These are phyloP conservation scores for Piaya cayana DNA, from an alignment of 2,113 vertebrate genomes.

Conservation along the genomic window DNA sequence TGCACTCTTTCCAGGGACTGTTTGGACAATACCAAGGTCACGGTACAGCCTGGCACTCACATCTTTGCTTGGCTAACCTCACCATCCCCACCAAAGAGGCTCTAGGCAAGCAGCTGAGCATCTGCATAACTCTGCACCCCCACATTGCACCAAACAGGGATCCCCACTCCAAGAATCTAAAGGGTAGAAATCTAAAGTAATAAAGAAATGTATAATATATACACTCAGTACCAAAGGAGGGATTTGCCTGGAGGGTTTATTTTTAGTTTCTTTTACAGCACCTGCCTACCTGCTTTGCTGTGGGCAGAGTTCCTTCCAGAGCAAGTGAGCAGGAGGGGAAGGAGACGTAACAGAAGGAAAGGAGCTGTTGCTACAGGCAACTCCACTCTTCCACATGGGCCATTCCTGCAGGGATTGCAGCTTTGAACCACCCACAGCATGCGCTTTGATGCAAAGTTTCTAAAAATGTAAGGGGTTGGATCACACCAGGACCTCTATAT, in stretches of 20 bases:
- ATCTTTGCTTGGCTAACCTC: background rate
- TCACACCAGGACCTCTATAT: background rate
- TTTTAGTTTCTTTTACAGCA: background rate
- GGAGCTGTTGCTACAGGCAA: constrained; percentile 46
- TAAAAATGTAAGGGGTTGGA: background rate
- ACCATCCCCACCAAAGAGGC: too few species aligned
- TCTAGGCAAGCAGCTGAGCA: background rate
- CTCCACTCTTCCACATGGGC: background rate
- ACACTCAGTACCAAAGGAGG: background rate
- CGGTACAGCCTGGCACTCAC: constrained; percentile 17
- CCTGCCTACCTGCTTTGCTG: background rate
- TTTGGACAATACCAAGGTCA: constrained; percentile 53
- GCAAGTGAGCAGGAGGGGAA: background rate
- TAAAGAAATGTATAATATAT: background rate
- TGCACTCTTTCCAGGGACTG: background rate
- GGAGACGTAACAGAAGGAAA: background rate
- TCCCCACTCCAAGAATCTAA: too few species aligned
- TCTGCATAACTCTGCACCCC: rapidly evolving
- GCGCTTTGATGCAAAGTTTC: background rate
- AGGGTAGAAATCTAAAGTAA: background rate
- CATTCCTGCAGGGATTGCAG: constrained; percentile 9
- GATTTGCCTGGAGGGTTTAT: background rate
- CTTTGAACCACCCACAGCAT: constrained; percentile 22
- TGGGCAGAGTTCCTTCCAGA: background rate
- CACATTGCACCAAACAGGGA: background rate